These are phyloP conservation scores for Corythornis madagascariensis DNA, from an alignment of 2,113 vertebrate species.

Conservation along the genomic window DNA sequence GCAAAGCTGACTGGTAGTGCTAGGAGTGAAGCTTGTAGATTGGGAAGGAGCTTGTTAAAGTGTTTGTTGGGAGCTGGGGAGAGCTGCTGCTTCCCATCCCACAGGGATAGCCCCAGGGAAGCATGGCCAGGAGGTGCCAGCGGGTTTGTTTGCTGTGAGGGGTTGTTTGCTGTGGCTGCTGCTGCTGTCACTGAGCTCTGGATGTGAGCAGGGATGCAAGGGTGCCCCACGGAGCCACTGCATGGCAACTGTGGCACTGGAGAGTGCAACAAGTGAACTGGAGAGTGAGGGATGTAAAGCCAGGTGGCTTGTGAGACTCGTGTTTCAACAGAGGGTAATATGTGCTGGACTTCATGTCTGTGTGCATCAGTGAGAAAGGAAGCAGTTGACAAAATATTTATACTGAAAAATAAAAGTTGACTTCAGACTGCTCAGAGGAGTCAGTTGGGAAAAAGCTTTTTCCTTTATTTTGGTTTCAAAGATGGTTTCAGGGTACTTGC, in stretches of 20 bases:
- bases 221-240: fast-evolving
- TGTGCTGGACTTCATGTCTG: neutral
- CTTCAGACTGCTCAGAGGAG: neutral
- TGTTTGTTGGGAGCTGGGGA: neutral
- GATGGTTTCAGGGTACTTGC: neutral
- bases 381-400: conserved; percentile 8
- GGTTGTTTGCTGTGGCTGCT: neutral
- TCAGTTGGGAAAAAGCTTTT: neutral
- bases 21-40: neutral
- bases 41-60: neutral
- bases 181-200: neutral
- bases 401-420: neutral
- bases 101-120: neutral
- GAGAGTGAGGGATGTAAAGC: neutral
- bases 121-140: fast-evolving
- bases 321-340: neutral
- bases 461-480: neutral
- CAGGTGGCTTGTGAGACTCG: neutral
- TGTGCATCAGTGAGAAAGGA: neutral
- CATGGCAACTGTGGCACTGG: neutral
- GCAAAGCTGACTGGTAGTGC: neutral
- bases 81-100: neutral
- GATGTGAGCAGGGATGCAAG: neutral
- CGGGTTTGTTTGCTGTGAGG: too few species aligned
- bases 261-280: neutral